Evolutionary conservation across 2,797 vertebrate species (phyloP), one percentile per base, ranked within the genome.

Genomic region (Chlorospingus flavigularis): DNA sequence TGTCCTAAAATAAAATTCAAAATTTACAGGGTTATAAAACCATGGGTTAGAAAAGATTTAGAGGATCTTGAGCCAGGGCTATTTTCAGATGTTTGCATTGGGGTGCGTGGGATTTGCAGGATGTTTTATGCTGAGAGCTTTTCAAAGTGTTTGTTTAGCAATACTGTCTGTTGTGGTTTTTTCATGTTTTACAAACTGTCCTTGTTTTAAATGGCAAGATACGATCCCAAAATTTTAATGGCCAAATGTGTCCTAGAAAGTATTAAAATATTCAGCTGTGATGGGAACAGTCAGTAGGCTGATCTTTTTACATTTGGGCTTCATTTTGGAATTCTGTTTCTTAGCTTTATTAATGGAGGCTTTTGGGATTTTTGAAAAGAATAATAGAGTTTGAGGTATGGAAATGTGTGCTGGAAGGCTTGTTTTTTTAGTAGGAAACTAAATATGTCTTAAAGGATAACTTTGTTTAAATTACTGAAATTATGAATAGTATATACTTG

Each of bases 11-110:
- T 43, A 65, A 94, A 90, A 89, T 47, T 26, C 19, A 55, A 31
- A 86, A 94, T 92, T 96, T 96, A 70, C 23, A 30, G 54, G 70
- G 66, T 86, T 94, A 48, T 95, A 90, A 96, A 95, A 65, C 14
- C 5, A 26, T 6, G 57, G 28, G 68, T 55, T 77, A 54, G 37
- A 31, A 61, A 68, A 76, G 70, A 88, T 91, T 93, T 93, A 89
- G 60, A 72, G 55, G 53, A 42, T 66, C 61, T 88, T 63, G 26
- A 55, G 61, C 35, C 51, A 54, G 43, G 54, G 62, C 39, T 93
- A 23, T 92, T 92, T 95, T 92, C 71, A 85, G 37, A 76, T 70
- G 58, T 84, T 86, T 88, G 25, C 33, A n/a, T 42, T 72, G 76
- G 58, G 73, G 37, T 54, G 33, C 1, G 19, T 72, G 63, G 42